Evolutionary conservation across 2,888 invertebrate species (phyloP).

Genomic region (Andrena praecox): DNA sequence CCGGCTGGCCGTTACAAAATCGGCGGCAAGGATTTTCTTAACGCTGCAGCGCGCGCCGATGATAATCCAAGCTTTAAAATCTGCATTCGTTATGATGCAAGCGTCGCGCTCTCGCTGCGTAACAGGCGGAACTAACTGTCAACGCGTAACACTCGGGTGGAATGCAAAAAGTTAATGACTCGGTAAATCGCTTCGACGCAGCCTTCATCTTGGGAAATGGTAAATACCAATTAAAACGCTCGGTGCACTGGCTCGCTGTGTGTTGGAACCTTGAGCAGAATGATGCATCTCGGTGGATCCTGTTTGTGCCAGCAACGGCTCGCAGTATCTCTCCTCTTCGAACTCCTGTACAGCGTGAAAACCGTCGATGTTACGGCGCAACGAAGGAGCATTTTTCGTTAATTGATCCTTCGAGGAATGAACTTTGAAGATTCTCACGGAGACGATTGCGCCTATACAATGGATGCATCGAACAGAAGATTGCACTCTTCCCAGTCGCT

Average conservation of each 20-base stretch:
- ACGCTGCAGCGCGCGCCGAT: not conserved
- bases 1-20: constrained; percentile 12
- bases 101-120: not conserved
- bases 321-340: not conserved
- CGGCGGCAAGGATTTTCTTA: not conserved
- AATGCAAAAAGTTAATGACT: not conserved
- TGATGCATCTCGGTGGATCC: constrained; percentile 6
- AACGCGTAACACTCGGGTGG: not conserved
- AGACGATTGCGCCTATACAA: not conserved
- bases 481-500: not conserved
- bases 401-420: constrained; percentile 27
- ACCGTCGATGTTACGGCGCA: not conserved
- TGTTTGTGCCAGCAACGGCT: not conserved
- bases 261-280: constrained; percentile 3
- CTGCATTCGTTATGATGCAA: not conserved
- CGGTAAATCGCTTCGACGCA: not conserved
- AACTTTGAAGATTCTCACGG: not conserved
- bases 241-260: not conserved
- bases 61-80: constrained; percentile 7
- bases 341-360: too few species aligned
- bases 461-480: not conserved
- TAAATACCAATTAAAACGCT: not conserved
- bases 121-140: not conserved
- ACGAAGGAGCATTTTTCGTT: constrained; percentile 16
- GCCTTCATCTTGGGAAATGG: not conserved